These are phyloP conservation scores for Drosophila formosana DNA, from an alignment of 2,888 invertebrate species.

Conservation along the genomic window DNA sequence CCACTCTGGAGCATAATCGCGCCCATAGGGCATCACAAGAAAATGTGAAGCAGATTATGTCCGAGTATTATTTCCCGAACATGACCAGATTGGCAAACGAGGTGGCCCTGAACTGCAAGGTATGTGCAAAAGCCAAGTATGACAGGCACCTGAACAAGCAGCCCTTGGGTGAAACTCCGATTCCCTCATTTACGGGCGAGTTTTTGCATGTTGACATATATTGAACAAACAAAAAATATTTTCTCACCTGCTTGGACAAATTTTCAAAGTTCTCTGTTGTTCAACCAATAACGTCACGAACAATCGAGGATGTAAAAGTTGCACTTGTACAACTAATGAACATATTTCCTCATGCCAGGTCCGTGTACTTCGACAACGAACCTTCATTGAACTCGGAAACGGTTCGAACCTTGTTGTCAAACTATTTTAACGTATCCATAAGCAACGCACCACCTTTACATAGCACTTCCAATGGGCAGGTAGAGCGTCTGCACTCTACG, in stretches of 20 bases:
- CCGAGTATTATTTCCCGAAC: conserved; percentile 3
- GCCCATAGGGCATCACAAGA: background rate
- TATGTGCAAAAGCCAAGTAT: background rate
- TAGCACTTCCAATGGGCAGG: conserved; percentile 3
- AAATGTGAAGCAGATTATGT: conserved; percentile 4
- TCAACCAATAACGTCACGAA: conserved; percentile 3
- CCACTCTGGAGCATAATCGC: too few species aligned
- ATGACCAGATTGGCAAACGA: background rate
- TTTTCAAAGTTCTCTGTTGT: conserved; percentile 21
- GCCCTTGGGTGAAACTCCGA: background rate
- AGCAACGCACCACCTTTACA: conserved; percentile 1
- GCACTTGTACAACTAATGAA: background rate
- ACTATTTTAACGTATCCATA: background rate
- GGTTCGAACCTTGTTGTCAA: background rate
- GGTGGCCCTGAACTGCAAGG: background rate
- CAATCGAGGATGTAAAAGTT: background rate
- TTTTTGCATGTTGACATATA: conserved; percentile 19
- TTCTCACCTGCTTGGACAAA: conserved; percentile 22
- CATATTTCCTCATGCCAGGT: background rate
- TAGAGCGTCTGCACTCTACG: conserved; percentile 1
- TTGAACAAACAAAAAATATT: conserved; percentile 18
- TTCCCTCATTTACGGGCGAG: background rate
- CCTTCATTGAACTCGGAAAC: conserved; percentile 1
- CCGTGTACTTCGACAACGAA: conserved; percentile 3
- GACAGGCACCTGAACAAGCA: background rate